Evolutionary conservation across 2,888 invertebrate species (phyloP), one percentile per base, ranked within the genome.

Genomic region (Zaprionus bogoriensis): DNA sequence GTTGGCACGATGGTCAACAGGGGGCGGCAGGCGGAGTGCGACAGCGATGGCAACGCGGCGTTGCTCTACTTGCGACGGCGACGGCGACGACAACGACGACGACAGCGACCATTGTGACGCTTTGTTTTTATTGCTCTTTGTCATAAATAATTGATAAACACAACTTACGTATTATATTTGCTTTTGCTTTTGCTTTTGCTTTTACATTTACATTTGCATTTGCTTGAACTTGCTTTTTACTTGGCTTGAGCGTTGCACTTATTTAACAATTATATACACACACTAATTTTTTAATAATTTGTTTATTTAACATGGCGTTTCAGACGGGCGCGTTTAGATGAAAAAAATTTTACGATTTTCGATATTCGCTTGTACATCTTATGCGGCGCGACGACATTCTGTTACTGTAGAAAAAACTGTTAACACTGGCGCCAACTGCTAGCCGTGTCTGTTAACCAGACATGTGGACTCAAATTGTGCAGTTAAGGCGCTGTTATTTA

Each of bases 391-490:
- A 58, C 74, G 74, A 51, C 58, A 53, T 62, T 51, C 62, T 58
- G 74, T 71, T 71, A 71, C 69, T 71, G 70, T 59, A 28, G 50
- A 41, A 57, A 65, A 59, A 45, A 48, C 39, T 74, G 57, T 58
- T 58, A 74, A 27, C 74, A 68, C 74, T 74, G 70, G 74, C 70
- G 70, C 70, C 70, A 71, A 68, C 63, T 67, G 74, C 41, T 62
- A 73, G 47, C 74, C 57, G 62, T 39, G 55, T 47, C 50, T 70
- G 70, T 57, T 73, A 67, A 25, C 50, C 55, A 48, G 70, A 36
- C 46, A 61, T 61, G 46, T 62, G 51, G 51, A 62, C 74, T 71
- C 68, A 62, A 74, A 68, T 74, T 74, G 74, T 62, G 44, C 51
- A 74, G 62, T 68, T 74, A 74, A 47, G 5, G 22, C 12, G 6